phyloP scores from a whole-genome alignment of 2,888 invertebrate species.

The Perizoma affinitatum region DNA sequence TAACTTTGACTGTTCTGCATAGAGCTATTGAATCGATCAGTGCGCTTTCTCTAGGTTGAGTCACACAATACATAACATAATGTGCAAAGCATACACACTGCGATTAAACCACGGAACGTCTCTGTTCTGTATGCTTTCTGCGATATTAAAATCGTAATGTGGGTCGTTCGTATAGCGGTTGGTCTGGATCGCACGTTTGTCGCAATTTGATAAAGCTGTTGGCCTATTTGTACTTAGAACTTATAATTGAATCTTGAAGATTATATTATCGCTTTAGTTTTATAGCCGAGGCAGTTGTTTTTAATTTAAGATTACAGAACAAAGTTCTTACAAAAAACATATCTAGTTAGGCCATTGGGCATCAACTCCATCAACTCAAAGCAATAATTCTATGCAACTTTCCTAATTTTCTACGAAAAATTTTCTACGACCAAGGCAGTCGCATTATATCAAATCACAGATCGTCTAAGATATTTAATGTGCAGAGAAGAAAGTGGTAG shows the following conservation, averaged over 20 bases:
- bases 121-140: conserved; percentile 24
- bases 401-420: neutral
- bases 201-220: conserved; percentile 13
- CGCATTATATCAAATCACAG: no score
- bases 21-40: conserved; percentile 6
- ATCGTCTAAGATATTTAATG: no score
- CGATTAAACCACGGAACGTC: conserved; percentile 24
- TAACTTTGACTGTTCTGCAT: neutral
- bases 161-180: conserved; percentile 17
- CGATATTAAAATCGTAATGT: conserved; percentile 26
- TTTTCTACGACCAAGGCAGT: no score
- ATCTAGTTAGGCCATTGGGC: neutral
- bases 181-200: conserved; percentile 16
- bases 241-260: conserved; percentile 1
- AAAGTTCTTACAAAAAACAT: no score
- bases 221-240: conserved; percentile 1
- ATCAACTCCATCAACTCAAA: neutral
- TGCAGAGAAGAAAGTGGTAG: neutral
- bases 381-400: neutral
- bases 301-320: no score
- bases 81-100: conserved; percentile 21
- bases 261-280: conserved; percentile 4
- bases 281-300: conserved; percentile 5
- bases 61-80: conserved; percentile 15
- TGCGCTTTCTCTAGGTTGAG: conserved; percentile 29